Percentiles rank a stretch among this genome's conserved stretches.
Evolutionary conservation across 92 coral and sea anemone genomes (phyloP).

Genomic region (Epizoanthus scotinus): DNA sequence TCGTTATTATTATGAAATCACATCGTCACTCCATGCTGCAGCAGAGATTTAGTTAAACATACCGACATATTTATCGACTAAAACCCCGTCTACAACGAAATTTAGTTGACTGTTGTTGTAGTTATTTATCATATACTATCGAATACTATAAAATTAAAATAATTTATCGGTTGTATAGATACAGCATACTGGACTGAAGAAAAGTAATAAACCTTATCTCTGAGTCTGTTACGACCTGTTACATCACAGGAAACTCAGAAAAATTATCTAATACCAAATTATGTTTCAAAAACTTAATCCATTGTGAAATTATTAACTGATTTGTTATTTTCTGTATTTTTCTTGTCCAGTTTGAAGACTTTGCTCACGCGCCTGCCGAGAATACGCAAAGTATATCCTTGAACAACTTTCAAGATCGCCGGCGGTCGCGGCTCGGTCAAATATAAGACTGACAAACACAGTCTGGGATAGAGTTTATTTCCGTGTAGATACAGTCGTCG

Average conservation of each 20-base stretch:
- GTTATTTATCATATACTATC: not conserved
- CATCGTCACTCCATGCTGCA: not conserved
- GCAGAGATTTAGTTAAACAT: not conserved
- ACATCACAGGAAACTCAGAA: slow-evolving; percentile 34
- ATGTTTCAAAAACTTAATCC: not conserved
- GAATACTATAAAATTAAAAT: not conserved
- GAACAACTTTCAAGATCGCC: not conserved
- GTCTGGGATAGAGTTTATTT: not conserved
- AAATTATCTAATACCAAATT: slow-evolving; percentile 14
- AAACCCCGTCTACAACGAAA: not conserved
- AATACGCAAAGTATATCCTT: not conserved
- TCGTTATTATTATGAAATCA: too few species aligned
- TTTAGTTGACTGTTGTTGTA: not conserved
- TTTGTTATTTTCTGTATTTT: not conserved
- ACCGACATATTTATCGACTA: not conserved
- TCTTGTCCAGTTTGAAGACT: not conserved
- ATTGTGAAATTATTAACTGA: not conserved
- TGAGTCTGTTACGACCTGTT: too few species aligned
- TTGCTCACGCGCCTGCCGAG: not conserved
- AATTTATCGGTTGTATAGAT: not conserved
- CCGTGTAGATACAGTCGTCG: too few species aligned
- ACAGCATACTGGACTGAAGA: not conserved
- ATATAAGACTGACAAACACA: not conserved
- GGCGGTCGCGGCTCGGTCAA: slow-evolving; percentile 1
- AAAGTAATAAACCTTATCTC: slow-evolving; percentile 3